A percentile compares a stretch with the other conserved stretches of the same genome.
Conservation (phyloP, 2,797 vertebrate genomes). For the Diplodus sargus region DNA sequence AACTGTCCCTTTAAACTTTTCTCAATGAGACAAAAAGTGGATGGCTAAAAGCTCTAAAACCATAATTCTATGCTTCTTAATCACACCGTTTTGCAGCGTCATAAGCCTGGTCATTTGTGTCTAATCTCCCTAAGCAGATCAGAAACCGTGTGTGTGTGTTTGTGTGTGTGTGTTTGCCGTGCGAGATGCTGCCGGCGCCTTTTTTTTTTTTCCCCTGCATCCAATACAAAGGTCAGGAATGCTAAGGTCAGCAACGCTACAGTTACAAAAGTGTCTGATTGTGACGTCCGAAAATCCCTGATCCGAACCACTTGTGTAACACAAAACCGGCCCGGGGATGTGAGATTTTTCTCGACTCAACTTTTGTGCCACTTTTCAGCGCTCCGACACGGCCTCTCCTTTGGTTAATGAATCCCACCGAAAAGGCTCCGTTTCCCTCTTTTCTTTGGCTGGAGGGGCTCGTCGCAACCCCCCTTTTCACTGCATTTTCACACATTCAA, state of each 20-base stretch:
- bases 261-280: constrained; percentile 58
- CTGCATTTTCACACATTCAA: constrained; percentile 68
- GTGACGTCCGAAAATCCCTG: constrained; percentile 32
- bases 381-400: constrained; percentile 41
- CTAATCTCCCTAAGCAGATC: constrained; percentile 75
- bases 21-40: constrained; percentile 51
- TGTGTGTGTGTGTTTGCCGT: constrained; percentile 27
- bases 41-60: constrained; percentile 50
- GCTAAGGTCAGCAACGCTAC: constrained; percentile 38
- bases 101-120: constrained; percentile 68
- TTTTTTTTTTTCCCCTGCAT: constrained; percentile 19
- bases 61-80: constrained; percentile 53
- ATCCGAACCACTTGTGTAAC: constrained; percentile 57
- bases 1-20: constrained; percentile 31
- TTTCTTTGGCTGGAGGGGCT: constrained; percentile 56
- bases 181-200: constrained; percentile 2
- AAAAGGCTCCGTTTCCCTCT: constrained; percentile 62
- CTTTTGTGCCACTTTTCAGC: constrained; percentile 44
- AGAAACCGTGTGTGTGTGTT: constrained; percentile 39
- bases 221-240: constrained; percentile 49
- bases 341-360: constrained; percentile 22
- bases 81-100: constrained; percentile 52
- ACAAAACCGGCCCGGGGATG: constrained; percentile 35
- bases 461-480: constrained; percentile 68
- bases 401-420: constrained; percentile 49